phyloP scores from a whole-genome alignment of 2,797 vertebrate species.

The Sebastes iracundus region DNA sequence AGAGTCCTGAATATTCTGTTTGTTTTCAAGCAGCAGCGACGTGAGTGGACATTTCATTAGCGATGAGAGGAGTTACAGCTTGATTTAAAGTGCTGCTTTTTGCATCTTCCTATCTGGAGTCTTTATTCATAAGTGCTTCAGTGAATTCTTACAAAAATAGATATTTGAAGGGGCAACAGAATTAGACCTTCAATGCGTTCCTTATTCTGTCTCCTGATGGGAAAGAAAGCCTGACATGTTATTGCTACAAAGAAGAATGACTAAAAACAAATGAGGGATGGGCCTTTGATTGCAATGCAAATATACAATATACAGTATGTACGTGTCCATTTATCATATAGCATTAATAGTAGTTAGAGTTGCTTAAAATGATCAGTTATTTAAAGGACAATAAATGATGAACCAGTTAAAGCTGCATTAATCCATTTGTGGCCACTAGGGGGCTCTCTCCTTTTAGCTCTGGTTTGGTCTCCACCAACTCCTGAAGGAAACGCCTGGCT shows the following conservation, averaged over 20 bases:
- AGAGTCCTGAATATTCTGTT: slow-evolving; percentile 54
- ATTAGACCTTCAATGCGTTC: slow-evolving; percentile 14
- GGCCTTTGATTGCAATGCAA: slow-evolving; percentile 8
- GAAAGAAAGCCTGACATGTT: slow-evolving; percentile 57
- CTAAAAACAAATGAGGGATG: neutral
- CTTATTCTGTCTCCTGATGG: slow-evolving; percentile 7
- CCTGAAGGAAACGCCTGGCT: too few species aligned
- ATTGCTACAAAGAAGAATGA: slow-evolving; percentile 71
- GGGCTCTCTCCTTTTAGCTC: neutral
- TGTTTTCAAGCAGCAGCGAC: slow-evolving; percentile 52
- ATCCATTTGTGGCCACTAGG: neutral
- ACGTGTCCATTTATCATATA: neutral
- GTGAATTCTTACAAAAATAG: slow-evolving; percentile 76
- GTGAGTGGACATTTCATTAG: slow-evolving; percentile 32
- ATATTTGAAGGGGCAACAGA: slow-evolving; percentile 59
- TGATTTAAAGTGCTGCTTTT: slow-evolving; percentile 66
- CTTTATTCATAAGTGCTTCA: slow-evolving; percentile 52
- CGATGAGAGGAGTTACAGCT: slow-evolving; percentile 31
- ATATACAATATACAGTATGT: neutral
- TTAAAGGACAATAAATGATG: neutral
- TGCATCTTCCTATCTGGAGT: slow-evolving; percentile 31
- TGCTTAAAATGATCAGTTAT: neutral
- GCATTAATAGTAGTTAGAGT: neutral
- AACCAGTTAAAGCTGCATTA: neutral
- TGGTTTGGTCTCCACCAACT: neutral